These are phyloP conservation scores for Chelonia mydas DNA, from an alignment of 2,797 vertebrate species.

Conservation along the genomic window DNA sequence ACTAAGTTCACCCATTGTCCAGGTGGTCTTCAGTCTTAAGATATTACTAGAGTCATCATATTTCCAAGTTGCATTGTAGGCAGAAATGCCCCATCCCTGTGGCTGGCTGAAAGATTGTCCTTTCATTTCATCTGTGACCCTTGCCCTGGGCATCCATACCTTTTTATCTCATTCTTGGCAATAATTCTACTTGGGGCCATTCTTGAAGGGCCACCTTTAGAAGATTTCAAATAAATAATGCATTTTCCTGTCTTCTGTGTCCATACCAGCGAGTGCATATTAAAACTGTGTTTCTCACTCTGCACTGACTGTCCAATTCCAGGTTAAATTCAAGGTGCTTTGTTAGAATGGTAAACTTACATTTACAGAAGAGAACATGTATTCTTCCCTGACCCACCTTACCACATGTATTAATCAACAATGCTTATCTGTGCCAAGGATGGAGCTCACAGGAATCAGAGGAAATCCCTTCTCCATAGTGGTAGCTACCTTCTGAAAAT, in stretches of 20 bases:
- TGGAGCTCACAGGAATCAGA: neutral
- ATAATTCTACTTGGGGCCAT: neutral
- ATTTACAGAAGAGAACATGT: neutral
- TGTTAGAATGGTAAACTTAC: neutral
- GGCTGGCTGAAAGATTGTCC: neutral
- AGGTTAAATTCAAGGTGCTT: slow-evolving; percentile 20
- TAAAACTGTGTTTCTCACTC: neutral
- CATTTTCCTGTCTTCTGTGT: neutral
- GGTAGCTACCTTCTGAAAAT: neutral
- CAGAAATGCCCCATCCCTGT: neutral
- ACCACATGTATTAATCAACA: neutral
- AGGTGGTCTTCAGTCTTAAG: neutral
- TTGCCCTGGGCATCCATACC: neutral
- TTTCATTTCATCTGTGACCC: neutral
- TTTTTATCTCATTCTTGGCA: neutral
- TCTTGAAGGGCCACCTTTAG: neutral
- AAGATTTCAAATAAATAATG: neutral
- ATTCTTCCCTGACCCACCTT: neutral
- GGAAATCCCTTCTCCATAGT: neutral
- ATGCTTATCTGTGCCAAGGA: neutral
- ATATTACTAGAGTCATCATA: neutral
- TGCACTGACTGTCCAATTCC: neutral
- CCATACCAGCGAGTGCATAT: neutral
- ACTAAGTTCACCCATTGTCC: neutral
- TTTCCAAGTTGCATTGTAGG: neutral